Evolutionary conservation across 2,888 invertebrate genomes (phyloP).

Genomic region (Limnephilus rhombicus): DNA sequence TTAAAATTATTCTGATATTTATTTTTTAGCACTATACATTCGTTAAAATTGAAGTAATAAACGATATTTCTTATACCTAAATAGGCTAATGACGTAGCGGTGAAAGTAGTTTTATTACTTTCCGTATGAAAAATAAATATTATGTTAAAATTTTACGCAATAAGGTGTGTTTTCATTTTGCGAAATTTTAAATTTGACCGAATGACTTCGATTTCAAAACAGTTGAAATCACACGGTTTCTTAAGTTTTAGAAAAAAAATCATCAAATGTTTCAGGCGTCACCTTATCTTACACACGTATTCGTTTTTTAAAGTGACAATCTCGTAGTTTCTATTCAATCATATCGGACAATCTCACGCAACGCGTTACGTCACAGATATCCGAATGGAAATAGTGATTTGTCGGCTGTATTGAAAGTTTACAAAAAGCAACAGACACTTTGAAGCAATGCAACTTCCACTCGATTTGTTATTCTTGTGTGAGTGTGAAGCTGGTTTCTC

Average conservation of each 20-base stretch:
- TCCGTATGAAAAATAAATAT: not conserved
- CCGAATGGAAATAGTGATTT: constrained; percentile 54
- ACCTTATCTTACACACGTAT: constrained; percentile 25
- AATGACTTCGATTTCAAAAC: constrained; percentile 29
- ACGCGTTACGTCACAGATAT: constrained; percentile 60
- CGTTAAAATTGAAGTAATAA: not conserved
- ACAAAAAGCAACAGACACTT: not conserved
- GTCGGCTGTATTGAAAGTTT: not conserved
- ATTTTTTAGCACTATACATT: not conserved
- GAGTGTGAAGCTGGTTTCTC: not conserved
- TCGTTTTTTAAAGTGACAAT: constrained; percentile 36
- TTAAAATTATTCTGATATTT: not conserved
- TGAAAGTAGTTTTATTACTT: not conserved
- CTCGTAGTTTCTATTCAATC: constrained; percentile 48
- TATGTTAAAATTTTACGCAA: not conserved
- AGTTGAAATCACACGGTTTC: constrained; percentile 32
- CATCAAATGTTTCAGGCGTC: constrained; percentile 10
- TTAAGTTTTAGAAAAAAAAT: constrained; percentile 14
- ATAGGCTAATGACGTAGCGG: not conserved
- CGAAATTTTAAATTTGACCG: constrained; percentile 26
- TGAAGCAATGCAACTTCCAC: not conserved
- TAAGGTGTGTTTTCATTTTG: constrained; percentile 28
- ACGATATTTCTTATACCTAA: not conserved
- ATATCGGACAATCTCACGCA: constrained; percentile 60
- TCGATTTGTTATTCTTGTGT: not conserved